Percentiles rank a stretch among this genome's conserved stretches.
Evolutionary conservation across 2,797 vertebrate genomes (phyloP).

Genomic region (Argya squamiceps): DNA sequence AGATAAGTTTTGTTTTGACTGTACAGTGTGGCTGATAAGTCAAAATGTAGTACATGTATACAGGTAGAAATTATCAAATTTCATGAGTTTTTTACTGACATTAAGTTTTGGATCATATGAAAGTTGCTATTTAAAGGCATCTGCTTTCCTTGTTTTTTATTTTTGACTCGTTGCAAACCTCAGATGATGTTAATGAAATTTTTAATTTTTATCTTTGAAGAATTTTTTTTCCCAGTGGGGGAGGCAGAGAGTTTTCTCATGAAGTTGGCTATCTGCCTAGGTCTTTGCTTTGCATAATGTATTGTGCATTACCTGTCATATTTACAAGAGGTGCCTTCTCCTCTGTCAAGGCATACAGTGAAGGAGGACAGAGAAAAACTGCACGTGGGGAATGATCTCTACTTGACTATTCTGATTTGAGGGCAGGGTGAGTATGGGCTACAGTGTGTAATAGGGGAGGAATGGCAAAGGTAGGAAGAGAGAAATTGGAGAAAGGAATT

Average conservation of each 20-base stretch:
- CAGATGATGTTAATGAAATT: neutral
- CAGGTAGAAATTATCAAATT: neutral
- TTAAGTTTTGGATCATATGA: neutral
- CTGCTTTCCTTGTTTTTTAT: neutral
- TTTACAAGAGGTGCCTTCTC: neutral
- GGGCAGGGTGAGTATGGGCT: neutral
- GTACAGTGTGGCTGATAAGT: neutral
- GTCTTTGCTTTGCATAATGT: neutral
- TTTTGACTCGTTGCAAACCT: neutral
- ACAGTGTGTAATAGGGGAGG: rapidly evolving
- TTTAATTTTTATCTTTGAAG: neutral
- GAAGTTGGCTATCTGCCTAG: neutral
- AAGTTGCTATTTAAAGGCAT: neutral
- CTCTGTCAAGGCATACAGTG: neutral
- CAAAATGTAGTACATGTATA: neutral
- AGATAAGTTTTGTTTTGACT: neutral
- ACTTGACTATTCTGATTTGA: neutral
- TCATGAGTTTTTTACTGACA: neutral
- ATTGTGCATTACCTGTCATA: neutral
- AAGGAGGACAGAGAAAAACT: neutral
- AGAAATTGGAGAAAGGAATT: neutral
- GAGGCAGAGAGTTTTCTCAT: neutral
- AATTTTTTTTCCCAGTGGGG: neutral
- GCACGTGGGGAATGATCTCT: rapidly evolving
- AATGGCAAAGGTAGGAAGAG: neutral